Evolutionary conservation across 2,113 vertebrate species (phyloP).

Genomic region (Limanda limanda): DNA sequence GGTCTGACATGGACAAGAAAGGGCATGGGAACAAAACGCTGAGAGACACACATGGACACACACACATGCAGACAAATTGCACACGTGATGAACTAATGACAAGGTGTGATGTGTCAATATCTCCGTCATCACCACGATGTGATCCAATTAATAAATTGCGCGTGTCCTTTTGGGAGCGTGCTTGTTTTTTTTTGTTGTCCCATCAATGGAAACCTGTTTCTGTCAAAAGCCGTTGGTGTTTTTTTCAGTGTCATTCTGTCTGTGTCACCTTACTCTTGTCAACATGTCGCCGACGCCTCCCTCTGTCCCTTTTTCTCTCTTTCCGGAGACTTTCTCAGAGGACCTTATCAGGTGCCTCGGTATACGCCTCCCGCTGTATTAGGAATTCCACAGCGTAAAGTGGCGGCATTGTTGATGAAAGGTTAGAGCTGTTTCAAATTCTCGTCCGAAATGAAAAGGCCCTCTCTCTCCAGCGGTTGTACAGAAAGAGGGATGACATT

Average conservation of each 20-base stretch:
- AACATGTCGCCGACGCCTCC: constrained; percentile 36
- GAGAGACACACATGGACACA: constrained; percentile 9
- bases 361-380: constrained; percentile 60
- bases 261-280: constrained; percentile 55
- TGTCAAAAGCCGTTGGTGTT: constrained; percentile 37
- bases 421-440: constrained; percentile 77
- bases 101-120: neutral
- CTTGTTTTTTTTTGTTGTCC: constrained; percentile 14
- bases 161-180: neutral
- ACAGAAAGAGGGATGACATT: constrained; percentile 74
- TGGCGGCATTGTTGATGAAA: constrained; percentile 78
- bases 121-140: neutral
- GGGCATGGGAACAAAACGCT: constrained; percentile 38
- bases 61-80: neutral
- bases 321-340: constrained; percentile 49
- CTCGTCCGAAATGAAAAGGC: constrained; percentile 70
- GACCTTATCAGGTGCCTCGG: constrained; percentile 53
- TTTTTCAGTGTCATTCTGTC: constrained; percentile 50
- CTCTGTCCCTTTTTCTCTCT: constrained; percentile 7
- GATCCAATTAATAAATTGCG: neutral
- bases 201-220: constrained; percentile 44
- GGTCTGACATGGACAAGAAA: constrained; percentile 33
- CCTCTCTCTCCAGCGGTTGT: constrained; percentile 67
- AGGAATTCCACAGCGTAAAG: constrained; percentile 71
- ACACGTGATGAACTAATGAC: constrained; percentile 10